A percentile compares a stretch with the other conserved stretches of the same genome.
Evolutionary conservation across 2,113 vertebrate species (phyloP).

Genomic region (Corvus moneduloides): DNA sequence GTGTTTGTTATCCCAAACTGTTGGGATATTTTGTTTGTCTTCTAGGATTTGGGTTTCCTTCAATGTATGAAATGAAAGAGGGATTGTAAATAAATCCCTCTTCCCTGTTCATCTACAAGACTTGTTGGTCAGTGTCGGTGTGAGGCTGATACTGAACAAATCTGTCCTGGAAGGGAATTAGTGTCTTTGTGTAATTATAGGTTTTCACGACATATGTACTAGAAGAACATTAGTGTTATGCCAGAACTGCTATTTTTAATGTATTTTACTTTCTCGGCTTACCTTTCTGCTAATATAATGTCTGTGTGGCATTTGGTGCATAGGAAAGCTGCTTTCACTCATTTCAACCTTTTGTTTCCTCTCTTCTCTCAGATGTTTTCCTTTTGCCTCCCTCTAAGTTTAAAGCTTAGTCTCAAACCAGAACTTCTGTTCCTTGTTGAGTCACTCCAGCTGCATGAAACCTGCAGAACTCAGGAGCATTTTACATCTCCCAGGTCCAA

Average conservation of each 20-base stretch:
- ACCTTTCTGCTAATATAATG: background rate
- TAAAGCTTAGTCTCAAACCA: background rate
- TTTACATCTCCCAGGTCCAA: background rate
- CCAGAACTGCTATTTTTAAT: background rate
- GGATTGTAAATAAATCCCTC: background rate
- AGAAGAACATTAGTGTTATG: background rate
- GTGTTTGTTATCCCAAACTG: background rate
- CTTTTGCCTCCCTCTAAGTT: background rate
- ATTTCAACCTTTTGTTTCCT: background rate
- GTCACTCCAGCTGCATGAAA: background rate
- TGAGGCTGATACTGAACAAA: background rate
- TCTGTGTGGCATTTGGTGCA: background rate
- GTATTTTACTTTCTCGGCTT: background rate
- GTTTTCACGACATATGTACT: accelerated
- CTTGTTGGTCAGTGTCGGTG: background rate
- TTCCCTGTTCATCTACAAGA: background rate
- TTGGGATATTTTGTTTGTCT: background rate
- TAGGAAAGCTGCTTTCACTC: background rate
- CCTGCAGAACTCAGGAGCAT: background rate
- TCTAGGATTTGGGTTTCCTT: background rate
- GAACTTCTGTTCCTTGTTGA: background rate
- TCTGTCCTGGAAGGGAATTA: background rate
- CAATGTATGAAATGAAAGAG: background rate
- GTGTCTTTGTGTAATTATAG: background rate
- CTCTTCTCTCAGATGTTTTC: background rate